These are phyloP conservation scores for Noctua janthina DNA, from an alignment of 2,888 invertebrate species.

Conservation along the genomic window DNA sequence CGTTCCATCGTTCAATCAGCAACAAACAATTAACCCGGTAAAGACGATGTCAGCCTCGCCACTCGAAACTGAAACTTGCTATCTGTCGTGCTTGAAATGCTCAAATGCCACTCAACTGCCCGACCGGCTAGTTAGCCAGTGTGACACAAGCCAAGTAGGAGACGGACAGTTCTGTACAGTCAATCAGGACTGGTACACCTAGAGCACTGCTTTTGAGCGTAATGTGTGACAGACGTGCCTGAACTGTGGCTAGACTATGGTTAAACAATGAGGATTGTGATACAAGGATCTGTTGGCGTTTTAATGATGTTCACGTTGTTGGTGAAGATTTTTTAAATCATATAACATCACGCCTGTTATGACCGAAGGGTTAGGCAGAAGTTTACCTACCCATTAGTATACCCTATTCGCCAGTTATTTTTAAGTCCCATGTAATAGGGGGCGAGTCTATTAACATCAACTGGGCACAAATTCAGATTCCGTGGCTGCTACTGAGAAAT, in stretches of 20 bases:
- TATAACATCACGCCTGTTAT: too few relatives aligned
- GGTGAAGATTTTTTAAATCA: not conserved
- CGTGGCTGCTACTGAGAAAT: too few relatives aligned
- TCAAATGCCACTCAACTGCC: conserved; percentile 38
- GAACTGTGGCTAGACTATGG: not conserved
- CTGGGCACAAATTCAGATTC: too few relatives aligned
- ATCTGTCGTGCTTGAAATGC: conserved; percentile 31
- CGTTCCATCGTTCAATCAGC: not conserved
- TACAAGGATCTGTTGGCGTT: not conserved
- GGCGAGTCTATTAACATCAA: too few relatives aligned
- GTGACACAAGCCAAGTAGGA: conserved; percentile 42
- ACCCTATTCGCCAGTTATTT: too few relatives aligned
- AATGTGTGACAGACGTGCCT: not conserved
- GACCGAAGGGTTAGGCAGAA: too few relatives aligned
- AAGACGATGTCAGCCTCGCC: conserved; percentile 3
- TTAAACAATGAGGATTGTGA: not conserved
- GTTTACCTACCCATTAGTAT: too few relatives aligned
- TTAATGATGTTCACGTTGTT: not conserved
- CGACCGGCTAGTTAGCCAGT: conserved; percentile 17
- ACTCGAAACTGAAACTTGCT: conserved; percentile 18
- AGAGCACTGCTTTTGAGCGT: conserved; percentile 14
- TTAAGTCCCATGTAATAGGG: too few relatives aligned
- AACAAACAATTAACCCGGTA: conserved; percentile 7
- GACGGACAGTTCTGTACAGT: conserved; percentile 16
- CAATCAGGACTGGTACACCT: conserved; percentile 26